Evolutionary conservation across 2,113 vertebrate species (phyloP), one percentile per base, ranked within the genome.

Genomic region (Heterotilapia buettikoferi): DNA sequence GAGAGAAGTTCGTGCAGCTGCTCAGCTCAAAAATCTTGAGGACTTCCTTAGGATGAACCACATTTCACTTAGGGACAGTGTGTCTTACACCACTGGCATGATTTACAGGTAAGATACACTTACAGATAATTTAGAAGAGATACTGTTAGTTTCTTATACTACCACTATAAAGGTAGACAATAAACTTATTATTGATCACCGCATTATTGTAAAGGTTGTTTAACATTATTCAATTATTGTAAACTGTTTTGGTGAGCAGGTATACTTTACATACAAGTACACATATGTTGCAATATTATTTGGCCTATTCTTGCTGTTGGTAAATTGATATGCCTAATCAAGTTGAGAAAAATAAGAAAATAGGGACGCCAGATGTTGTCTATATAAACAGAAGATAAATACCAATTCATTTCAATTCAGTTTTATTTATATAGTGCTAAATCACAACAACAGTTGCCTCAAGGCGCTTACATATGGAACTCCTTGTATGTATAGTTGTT

Each of bases 1-100:
- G 43, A 96, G 97, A 85, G 97, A 98, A 9, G 97, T 98, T 47
- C 97, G 97, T 36, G 97, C 96, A 0, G 97, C 98, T 0, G 98
- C 97, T 1, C 98, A 98, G 96, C 96, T 96, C 87, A 97, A 97
- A 95, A 99, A 97, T 84, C 96, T 98, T 96, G 98, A 99, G 94
- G 97, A 98, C 89, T 99, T 99, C 94, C 97, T 99, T 40, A 96
- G 91, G 92, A 98, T 97, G 97, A 98, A 99, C 84, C 97, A 97
- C 63, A 97, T 98, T 12, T 98, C 98, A 26, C 96, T 98, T 90
- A 97, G 97, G 6, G 93, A 97, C 88, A 95, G 96, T 82, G 96
- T 97, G 2, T 97, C 98, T 38, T 95, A 89, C 80, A 40, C 94
- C 88, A 98, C 98, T 0, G 97, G 98, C 92, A 98, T 99, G 98